Evolutionary conservation across 35 echinoderm and acorn worm genomes (phyloP).

Genomic region (Ophiothrix spiculata): DNA sequence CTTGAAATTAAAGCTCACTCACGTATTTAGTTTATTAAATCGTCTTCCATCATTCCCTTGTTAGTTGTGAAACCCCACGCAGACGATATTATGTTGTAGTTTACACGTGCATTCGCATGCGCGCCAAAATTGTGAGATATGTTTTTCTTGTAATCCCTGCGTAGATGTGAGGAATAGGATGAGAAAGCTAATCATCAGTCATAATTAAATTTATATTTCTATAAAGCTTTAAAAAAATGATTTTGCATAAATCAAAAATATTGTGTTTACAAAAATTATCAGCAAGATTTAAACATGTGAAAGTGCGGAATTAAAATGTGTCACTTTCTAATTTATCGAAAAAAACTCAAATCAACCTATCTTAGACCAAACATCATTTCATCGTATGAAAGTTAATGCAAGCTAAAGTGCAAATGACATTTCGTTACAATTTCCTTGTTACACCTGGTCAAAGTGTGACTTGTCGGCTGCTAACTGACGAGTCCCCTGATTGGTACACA

Average conservation of each 20-base stretch:
- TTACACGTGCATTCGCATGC: conserved; percentile 8
- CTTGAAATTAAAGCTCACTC: conserved; percentile 2
- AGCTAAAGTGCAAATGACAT: background rate
- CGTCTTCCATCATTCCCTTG: background rate
- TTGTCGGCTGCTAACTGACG: background rate
- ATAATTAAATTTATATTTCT: too few relatives aligned
- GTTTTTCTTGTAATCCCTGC: background rate
- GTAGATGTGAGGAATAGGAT: background rate
- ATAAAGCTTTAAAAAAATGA: too few relatives aligned
- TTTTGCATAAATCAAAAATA: too few relatives aligned
- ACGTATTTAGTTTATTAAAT: conserved; percentile 3
- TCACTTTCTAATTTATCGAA: background rate
- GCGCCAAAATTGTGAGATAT: conserved; percentile 10
- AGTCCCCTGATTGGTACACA: background rate
- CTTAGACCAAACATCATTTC: background rate
- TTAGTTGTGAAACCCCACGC: background rate
- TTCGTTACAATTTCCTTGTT: background rate
- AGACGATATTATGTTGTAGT: conserved; percentile 16
- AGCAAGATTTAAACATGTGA: background rate
- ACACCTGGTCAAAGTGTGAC: background rate
- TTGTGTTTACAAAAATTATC: background rate
- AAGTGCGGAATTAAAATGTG: background rate
- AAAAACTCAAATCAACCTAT: background rate
- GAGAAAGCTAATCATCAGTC: background rate
- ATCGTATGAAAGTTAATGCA: background rate